Conservation (phyloP, 2,113 vertebrate species). For the pig (Sus scrofa) region DNA sequence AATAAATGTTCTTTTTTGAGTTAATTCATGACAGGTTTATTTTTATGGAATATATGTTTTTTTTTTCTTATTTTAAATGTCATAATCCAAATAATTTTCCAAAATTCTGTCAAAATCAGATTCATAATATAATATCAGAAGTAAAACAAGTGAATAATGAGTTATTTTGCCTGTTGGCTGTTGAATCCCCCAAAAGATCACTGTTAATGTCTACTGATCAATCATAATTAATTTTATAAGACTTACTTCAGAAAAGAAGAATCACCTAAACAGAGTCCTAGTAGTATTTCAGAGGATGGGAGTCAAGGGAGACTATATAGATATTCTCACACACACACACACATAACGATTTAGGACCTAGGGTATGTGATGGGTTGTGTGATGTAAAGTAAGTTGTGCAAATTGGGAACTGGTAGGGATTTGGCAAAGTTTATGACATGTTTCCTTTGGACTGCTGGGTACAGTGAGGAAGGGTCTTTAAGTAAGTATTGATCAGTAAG, state of each 20-base stretch:
- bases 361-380: background rate
- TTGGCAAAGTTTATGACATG: background rate
- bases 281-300: background rate
- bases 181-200: background rate
- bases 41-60: background rate
- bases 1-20: background rate
- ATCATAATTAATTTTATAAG: background rate
- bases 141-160: background rate
- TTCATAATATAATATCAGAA: background rate
- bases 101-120: background rate
- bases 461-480: background rate
- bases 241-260: background rate
- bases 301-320: background rate
- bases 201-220: background rate
- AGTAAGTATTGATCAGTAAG: background rate
- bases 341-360: background rate
- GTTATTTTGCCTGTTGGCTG: background rate
- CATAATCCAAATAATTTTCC: background rate
- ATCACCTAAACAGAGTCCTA: background rate
- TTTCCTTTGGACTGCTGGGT: background rate
- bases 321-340: too few relatives aligned
- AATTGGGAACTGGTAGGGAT: background rate
- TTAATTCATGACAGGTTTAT: background rate
- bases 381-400: background rate
- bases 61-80: constrained; percentile 1